Base-by-base conservation (phyloP, 2,888 invertebrate species). In the Agonopterix heracliana region DNA sequence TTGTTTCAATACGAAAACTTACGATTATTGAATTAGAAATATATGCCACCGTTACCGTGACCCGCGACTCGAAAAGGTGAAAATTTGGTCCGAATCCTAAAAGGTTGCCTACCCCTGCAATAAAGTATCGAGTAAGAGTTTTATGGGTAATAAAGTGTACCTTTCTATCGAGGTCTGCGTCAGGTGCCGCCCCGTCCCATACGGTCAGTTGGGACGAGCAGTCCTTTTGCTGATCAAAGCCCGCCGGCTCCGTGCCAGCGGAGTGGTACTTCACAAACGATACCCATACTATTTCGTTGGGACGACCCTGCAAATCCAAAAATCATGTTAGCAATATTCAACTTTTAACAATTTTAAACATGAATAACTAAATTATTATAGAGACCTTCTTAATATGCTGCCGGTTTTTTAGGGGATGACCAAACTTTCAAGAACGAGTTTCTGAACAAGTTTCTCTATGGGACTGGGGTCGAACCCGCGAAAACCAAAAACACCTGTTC, bases 211-310 rank as follows among this genome's bases (percentile, higher is more conserved):
- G 91, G 5, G 94, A 93, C 49, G 93, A 93, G 68, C 94, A 94
- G 61, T 94, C 93, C 54, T 90, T 88, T 43, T 91, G 90, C 49
- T 91, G 89, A 64, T 93, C 93, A 64, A 92, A 92, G 10, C 91
- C 91, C 1, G 91, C 90, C 1, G 91, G 90, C 56, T 92, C 93
- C 0, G 91, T 88, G 44, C 91, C 91, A 40, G 92, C 92, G 1
- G 94, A 93, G 79, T 95, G 94, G 73, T 95, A 95, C 78, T 95
- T 95, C 64, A 94, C 92, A 73, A 95, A 95, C 26, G 94, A 94
- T 58, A 95, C 90, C 95, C 95, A 95, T 26, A 95, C 94, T 52
- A 94, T 92, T 80, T 95, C 94, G 66, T 92, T 92, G 5, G 91
- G 87, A 47, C 93, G 92, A 34, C 94, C 94, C 81, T 93, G 88